A percentile compares a stretch with the other conserved stretches of the same genome.
These are phyloP conservation scores for Oryzias celebensis DNA, from an alignment of 2,113 vertebrate species.

Conservation along the genomic window DNA sequence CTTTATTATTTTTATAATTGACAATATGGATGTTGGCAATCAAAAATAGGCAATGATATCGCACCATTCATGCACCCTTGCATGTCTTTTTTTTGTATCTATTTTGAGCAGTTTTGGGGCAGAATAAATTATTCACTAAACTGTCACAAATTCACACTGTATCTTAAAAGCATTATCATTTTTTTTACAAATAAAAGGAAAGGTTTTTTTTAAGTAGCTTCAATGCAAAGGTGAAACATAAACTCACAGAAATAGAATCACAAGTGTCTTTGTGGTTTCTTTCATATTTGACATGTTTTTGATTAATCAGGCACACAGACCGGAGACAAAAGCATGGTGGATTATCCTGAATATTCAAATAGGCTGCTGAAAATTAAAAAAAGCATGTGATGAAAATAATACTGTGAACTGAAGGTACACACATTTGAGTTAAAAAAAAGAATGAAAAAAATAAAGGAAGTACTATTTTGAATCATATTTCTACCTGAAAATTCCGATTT, in stretches of 20 bases:
- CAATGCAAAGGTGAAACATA: conserved; percentile 41
- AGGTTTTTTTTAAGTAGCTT: conserved; percentile 42
- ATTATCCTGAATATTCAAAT: conserved; percentile 13
- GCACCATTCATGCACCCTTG: too few species aligned
- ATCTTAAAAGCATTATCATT: too few species aligned
- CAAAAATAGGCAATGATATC: too few species aligned
- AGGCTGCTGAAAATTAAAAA: conserved; percentile 4
- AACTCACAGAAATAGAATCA: conserved; percentile 54
- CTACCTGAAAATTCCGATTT: neutral
- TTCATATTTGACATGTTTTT: conserved; percentile 56
- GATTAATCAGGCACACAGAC: conserved; percentile 43
- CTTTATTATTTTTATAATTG: neutral
- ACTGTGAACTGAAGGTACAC: conserved; percentile 26
- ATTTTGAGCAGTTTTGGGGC: too few species aligned
- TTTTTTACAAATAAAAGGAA: conserved; percentile 9
- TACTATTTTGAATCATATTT: conserved; percentile 10
- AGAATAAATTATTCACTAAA: too few species aligned
- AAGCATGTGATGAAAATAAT: neutral
- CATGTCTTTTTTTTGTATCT: too few species aligned
- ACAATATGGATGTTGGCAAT: neutral
- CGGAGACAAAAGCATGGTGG: conserved; percentile 19
- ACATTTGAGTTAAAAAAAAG: neutral
- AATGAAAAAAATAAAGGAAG: conserved; percentile 10
- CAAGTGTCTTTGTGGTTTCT: conserved; percentile 30
- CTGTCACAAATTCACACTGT: too few species aligned